Evolutionary conservation across 2,797 vertebrate genomes (phyloP).

Genomic region (Gallirallus australis): DNA sequence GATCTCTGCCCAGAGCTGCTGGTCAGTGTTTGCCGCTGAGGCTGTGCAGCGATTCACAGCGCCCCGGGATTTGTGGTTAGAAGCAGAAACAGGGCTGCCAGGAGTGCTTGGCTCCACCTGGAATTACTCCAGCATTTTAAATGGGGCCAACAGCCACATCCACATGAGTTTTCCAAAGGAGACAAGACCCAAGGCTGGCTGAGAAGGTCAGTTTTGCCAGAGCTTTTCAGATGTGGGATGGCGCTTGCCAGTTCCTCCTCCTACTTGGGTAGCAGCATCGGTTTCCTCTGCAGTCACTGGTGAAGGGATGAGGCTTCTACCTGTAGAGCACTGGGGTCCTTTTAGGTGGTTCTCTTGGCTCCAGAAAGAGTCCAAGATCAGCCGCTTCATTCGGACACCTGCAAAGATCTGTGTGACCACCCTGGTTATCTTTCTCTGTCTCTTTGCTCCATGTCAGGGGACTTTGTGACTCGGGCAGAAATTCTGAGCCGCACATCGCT

Average conservation of each 20-base stretch:
- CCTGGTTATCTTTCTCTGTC: background rate
- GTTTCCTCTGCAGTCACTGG: background rate
- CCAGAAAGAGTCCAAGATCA: background rate
- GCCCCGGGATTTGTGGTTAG: background rate
- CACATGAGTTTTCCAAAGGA: background rate
- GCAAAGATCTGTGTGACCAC: background rate
- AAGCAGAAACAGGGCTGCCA: background rate
- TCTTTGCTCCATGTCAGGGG: conserved; percentile 79
- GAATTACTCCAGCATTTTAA: background rate
- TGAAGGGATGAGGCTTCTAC: background rate
- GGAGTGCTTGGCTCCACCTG: background rate
- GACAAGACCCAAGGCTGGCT: background rate
- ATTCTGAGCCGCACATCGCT: conserved; percentile 91
- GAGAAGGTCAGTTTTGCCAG: background rate
- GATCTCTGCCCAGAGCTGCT: background rate
- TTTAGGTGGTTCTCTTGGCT: background rate
- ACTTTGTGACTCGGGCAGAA: conserved; percentile 89
- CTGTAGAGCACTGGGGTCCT: background rate
- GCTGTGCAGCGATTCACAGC: background rate
- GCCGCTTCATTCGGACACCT: background rate
- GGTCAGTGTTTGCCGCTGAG: background rate
- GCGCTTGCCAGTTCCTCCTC: background rate
- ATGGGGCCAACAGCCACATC: background rate
- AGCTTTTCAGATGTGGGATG: background rate
- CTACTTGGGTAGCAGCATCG: background rate